phyloP scores from a whole-genome alignment of 2,888 invertebrate genomes.

The Acanthococcus lagerstroemiae region DNA sequence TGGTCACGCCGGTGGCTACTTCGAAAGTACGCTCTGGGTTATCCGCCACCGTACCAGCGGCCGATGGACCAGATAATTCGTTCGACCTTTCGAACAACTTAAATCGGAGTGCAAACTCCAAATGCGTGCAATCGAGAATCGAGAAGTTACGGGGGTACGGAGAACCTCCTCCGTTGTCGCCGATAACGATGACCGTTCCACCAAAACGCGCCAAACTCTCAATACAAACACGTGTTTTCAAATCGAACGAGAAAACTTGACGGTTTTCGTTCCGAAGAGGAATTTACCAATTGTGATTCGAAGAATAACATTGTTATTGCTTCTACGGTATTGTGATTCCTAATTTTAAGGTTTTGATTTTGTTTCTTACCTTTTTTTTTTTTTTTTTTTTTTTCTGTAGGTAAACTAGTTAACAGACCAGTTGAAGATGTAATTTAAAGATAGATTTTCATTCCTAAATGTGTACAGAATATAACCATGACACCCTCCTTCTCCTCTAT shows the following conservation, averaged over 20 bases:
- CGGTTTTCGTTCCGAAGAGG: too few species aligned
- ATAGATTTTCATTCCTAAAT: too few species aligned
- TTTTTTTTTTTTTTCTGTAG: background rate
- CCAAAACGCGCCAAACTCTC: background rate
- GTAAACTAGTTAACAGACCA: too few species aligned
- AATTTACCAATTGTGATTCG: too few species aligned
- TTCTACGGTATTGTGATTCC: too few species aligned
- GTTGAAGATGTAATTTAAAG: too few species aligned
- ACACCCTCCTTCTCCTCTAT: too few species aligned
- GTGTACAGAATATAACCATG: too few species aligned
- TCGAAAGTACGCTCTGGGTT: background rate
- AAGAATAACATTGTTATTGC: too few species aligned
- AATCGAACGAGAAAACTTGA: background rate
- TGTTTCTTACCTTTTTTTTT: background rate
- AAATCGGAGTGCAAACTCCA: background rate
- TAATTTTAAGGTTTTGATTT: background rate
- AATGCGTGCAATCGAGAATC: background rate
- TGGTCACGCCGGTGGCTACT: background rate
- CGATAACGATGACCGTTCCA: background rate
- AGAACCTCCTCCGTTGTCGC: conserved; percentile 5
- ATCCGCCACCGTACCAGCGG: too few species aligned
- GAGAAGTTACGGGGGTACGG: conserved; percentile 17
- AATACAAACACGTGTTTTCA: background rate
- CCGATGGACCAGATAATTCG: too few species aligned
- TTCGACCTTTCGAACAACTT: background rate